Conservation (phyloP, 2,113 vertebrate species). For the Tenebrosternarchus preto region DNA sequence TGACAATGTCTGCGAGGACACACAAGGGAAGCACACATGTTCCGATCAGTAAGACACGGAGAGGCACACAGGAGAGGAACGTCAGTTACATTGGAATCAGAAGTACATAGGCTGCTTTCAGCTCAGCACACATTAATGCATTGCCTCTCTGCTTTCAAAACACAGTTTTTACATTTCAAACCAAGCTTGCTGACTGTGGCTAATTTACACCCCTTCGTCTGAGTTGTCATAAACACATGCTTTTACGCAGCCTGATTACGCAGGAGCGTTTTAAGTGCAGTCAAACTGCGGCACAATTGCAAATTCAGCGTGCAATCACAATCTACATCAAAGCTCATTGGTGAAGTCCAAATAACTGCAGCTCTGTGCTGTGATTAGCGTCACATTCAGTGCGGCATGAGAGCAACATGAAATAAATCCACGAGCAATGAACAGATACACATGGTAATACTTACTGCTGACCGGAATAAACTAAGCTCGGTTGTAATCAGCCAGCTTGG, state of each 20-base stretch:
- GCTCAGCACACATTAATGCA: not conserved
- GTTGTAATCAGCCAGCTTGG: slow-evolving; percentile 17
- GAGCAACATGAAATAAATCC: slow-evolving; percentile 17
- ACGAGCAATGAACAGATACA: slow-evolving; percentile 14
- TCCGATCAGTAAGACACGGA: not conserved
- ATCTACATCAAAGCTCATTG: slow-evolving; percentile 19
- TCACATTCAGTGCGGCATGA: slow-evolving; percentile 28
- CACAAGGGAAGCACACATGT: not conserved
- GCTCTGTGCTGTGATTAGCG: slow-evolving; percentile 17
- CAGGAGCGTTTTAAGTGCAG: slow-evolving; percentile 4
- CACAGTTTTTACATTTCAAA: not conserved
- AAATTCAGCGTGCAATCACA: slow-evolving; percentile 10
- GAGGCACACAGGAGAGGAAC: not conserved
- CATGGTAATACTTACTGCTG: slow-evolving; percentile 11
- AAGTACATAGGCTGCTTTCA: not conserved
- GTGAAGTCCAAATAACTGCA: slow-evolving; percentile 6
- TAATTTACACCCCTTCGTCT: no score
- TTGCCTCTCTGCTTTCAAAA: not conserved
- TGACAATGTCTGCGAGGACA: slow-evolving; percentile 80
- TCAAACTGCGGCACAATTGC: slow-evolving; percentile 7
- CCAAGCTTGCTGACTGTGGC: not conserved
- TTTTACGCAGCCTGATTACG: not conserved
- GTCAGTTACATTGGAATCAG: no score
- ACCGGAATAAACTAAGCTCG: slow-evolving; percentile 18
- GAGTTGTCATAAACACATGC: not conserved